Percentiles rank a stretch among this genome's conserved stretches.
Conservation (phyloP, 2,113 vertebrate genomes). For the Anhinga rufa region DNA sequence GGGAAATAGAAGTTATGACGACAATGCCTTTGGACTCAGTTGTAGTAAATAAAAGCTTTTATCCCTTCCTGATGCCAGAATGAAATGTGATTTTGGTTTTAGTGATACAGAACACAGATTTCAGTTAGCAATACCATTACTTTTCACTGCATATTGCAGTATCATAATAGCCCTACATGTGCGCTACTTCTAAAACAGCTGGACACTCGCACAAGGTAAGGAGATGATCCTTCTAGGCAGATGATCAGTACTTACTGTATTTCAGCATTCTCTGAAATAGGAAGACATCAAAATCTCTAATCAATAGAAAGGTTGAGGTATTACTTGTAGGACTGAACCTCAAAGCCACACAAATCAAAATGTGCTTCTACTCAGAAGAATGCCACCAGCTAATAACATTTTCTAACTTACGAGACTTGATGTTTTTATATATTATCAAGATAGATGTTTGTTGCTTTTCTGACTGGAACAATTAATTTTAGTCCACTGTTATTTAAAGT, state of each 20-base stretch:
- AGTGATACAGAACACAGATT: background rate
- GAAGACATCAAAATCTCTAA: background rate
- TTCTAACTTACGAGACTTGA: background rate
- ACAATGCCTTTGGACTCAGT: background rate
- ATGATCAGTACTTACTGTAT: background rate
- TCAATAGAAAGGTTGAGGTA: background rate
- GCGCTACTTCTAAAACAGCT: background rate
- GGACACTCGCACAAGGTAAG: background rate
- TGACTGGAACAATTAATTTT: background rate
- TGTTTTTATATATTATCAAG: background rate
- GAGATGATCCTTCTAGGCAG: background rate
- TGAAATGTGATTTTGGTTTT: background rate
- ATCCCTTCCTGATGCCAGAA: background rate
- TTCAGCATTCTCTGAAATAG: background rate
- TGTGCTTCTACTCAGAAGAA: background rate
- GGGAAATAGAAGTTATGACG: background rate
- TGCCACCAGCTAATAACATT: background rate
- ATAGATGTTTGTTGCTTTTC: background rate
- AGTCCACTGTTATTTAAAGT: background rate
- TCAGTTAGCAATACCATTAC: background rate
- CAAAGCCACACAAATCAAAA: background rate
- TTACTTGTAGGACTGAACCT: background rate
- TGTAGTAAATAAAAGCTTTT: background rate
- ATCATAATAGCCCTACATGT: background rate
- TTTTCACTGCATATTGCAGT: background rate